phyloP scores from a whole-genome alignment of 2,888 invertebrate species.

The Yponomeuta cagnagella region DNA sequence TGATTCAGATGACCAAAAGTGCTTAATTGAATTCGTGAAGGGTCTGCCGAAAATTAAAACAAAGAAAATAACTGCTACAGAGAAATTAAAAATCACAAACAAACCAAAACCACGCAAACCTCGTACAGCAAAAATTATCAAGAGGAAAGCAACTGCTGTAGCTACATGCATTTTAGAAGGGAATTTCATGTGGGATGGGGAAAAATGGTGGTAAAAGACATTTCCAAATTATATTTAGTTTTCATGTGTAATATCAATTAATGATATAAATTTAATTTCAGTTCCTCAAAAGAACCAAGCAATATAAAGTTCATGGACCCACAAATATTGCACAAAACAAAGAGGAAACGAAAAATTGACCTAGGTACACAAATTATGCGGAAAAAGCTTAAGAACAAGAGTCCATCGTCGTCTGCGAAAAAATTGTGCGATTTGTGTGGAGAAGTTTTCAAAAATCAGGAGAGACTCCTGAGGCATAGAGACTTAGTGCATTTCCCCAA shows the following conservation, averaged over 20 bases:
- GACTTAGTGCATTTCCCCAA: conserved; percentile 41
- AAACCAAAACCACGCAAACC: conserved; percentile 5
- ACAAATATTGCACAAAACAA: conserved; percentile 22
- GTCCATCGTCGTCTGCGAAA: conserved; percentile 17
- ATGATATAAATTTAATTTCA: conserved; percentile 28
- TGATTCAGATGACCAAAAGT: conserved; percentile 24
- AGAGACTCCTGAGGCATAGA: conserved; percentile 45
- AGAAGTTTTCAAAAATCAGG: conserved; percentile 41
- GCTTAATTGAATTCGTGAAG: conserved; percentile 28
- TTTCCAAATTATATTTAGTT: conserved; percentile 15
- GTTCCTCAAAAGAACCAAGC: conserved; percentile 31
- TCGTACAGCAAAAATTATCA: conserved; percentile 19
- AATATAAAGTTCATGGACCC: not conserved
- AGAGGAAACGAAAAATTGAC: conserved; percentile 17
- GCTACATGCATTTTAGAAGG: conserved; percentile 61
- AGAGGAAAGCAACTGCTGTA: conserved; percentile 39
- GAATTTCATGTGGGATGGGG: conserved; percentile 56
- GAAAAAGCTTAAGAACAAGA: conserved; percentile 26
- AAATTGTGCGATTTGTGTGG: conserved; percentile 61
- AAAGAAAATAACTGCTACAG: conserved; percentile 18
- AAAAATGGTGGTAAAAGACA: conserved; percentile 57
- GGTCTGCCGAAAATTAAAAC: conserved; percentile 25
- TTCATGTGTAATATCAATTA: conserved; percentile 21
- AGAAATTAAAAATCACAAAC: conserved; percentile 23
- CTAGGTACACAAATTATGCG: conserved; percentile 25